Base-by-base conservation (phyloP, 2,113 vertebrate species). In the Monopterus albus region DNA sequence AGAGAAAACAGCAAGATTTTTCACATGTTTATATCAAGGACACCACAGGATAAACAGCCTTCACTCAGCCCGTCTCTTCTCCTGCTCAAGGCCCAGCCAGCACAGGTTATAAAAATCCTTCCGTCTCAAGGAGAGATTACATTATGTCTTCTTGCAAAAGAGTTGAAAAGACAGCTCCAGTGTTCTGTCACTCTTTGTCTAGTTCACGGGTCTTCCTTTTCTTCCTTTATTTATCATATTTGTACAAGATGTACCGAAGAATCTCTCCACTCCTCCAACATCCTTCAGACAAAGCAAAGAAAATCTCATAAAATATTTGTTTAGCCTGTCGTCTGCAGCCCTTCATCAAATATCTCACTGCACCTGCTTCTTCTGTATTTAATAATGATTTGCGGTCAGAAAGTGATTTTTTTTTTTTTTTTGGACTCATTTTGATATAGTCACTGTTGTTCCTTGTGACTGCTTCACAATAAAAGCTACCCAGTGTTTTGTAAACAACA, bases 21-120 rank as follows among this genome's bases (percentile, higher is more conserved):
- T 91, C 89, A 91, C 88, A 91, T 91, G 87, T 91, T 88, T 90
- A 92, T 89, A 91, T 84, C 91, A 91, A 91, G 89, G 91, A 82
- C 87, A 69, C 71, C 43, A 13, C 33, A 43, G 87, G 68, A 91
- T 91, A 90, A 92, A 90, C 86, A 91, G 87, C 89, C 86, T 89
- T 90, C 83, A 82, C 79, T 86, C 80, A 87, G 83, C 77, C 85
- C 63, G 83, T 87, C 88, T 91, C 75, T 86, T 84, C 85, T 83
- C 26, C 85, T 18, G 80, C 87, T 92, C 88, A 87, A 91, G 88
- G 89, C 88, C 84, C 75, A 72, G 77, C 83, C 88, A 78, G 82
- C 40, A 25, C 81, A 86, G 87, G 86, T 92, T 91, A 91, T 89
- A 90, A 88, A 87, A 91, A 87, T 84, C 80, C 72, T 78, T 84